Evolutionary conservation across 2,797 vertebrate genomes (phyloP), one percentile per base, ranked within the genome.

Genomic region (Darevskia mixta): DNA sequence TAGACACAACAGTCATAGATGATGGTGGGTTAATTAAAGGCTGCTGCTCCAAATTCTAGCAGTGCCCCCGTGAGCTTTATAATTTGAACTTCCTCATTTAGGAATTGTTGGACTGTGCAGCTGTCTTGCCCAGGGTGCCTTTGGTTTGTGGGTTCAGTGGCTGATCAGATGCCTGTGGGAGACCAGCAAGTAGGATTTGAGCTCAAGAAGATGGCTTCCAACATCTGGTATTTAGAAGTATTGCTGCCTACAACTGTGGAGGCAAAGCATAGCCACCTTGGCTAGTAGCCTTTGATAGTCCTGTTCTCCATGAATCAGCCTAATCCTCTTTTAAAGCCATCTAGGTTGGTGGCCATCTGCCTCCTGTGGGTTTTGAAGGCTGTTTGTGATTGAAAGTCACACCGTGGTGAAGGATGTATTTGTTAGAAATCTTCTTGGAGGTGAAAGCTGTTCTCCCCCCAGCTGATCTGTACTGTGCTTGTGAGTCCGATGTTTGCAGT

Each of bases 401-500:
- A 27, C 49, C 29, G 23, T 3, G 15, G n/a, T 27, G 45, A 72
- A 80, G 45, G 76, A 6, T 35, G 11, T 45, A 23, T 3, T 15
- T 41, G 4, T 66, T 78, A 38, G 67, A 79, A 79, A 64, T 29
- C 49, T 32, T 69, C 7, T 27, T 41, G 10, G 58, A 25, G n/a
- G 13, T 69, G 41, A 11, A 29, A 61, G 58, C 67, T 82, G 67
- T 32, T 67, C 49, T 45, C 3, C 17, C 1, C 71, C 83, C 77
- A 41, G 0, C 67, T 76, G 17, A 27, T 66, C 79, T 20, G 25
- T 35, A 4, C 27, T 71, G 18, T 7, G 15, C 64, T 90, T 88
- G 88, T 86, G 90, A 93, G 79, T 77, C 6, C 32, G 5, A 18
- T 45, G 73, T 27, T 64, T 92, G 90, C 82, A 73, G 87, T 90